phyloP scores from a whole-genome alignment of 2,888 invertebrate species.

The Bedellia somnulentella region DNA sequence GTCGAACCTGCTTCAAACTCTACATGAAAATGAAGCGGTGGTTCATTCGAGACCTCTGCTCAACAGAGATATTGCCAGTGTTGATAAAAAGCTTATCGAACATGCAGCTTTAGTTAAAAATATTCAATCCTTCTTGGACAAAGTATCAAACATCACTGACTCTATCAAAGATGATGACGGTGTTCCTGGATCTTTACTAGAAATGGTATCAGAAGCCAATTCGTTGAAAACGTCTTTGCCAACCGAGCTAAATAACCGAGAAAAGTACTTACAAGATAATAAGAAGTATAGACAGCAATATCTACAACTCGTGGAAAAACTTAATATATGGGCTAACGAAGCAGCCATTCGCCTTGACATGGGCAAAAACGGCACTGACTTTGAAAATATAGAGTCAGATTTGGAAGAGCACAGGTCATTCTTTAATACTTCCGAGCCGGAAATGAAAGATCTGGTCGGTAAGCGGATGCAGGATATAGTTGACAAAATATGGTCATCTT shows the following conservation, averaged over 20 bases:
- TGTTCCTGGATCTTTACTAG: constrained; percentile 76
- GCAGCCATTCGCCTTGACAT: constrained; percentile 76
- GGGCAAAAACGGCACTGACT: constrained; percentile 84
- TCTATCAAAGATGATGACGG: constrained; percentile 74
- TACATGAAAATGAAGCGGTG: constrained; percentile 79
- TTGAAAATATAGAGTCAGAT: constrained; percentile 79
- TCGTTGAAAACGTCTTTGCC: constrained; percentile 78
- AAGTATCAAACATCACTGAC: constrained; percentile 70
- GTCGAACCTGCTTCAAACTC: constrained; percentile 80
- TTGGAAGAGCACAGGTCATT: constrained; percentile 86
- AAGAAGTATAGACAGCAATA: constrained; percentile 77
- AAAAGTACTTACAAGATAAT: constrained; percentile 77
- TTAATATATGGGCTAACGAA: constrained; percentile 82
- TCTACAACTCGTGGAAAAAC: constrained; percentile 72
- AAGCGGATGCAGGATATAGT: constrained; percentile 82
- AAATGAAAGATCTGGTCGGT: constrained; percentile 77
- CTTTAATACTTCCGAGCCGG: constrained; percentile 74
- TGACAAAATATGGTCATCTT: constrained; percentile 86
- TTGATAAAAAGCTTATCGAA: constrained; percentile 78
- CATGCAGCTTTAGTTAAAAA: constrained; percentile 70
- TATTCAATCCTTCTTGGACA: constrained; percentile 70
- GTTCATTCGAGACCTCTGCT: constrained; percentile 82
- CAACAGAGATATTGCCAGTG: constrained; percentile 75
- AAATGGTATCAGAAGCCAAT: constrained; percentile 83
- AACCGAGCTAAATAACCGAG: constrained; percentile 77